Conservation (phyloP, 2,113 vertebrate genomes). For the Seriola quinqueradiata region DNA sequence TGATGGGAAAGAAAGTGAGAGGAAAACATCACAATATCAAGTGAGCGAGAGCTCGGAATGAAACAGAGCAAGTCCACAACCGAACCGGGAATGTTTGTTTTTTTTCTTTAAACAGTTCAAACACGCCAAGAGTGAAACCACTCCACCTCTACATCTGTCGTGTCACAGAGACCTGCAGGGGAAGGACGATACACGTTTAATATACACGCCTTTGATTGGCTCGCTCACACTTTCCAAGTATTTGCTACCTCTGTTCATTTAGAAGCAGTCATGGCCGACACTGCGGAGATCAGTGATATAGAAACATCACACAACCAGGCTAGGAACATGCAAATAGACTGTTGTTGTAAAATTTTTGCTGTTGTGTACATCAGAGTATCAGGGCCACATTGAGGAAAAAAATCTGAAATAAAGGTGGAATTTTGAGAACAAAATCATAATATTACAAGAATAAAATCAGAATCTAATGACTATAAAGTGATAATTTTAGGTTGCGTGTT, state of each 20-base stretch:
- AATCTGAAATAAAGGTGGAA: no score
- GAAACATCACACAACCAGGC: not conserved
- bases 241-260: conserved; percentile 11
- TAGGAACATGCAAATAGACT: not conserved
- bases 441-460: no score
- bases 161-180: conserved; percentile 25
- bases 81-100: conserved; percentile 40
- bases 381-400: no score
- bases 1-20: conserved; percentile 45
- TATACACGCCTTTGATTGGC: conserved; percentile 63
- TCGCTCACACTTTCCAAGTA: conserved; percentile 19
- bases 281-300: conserved; percentile 3
- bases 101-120: conserved; percentile 43
- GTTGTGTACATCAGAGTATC: no score
- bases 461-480: no score
- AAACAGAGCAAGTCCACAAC: conserved; percentile 33
- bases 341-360: no score
- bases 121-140: conserved; percentile 65
- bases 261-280: conserved; percentile 12
- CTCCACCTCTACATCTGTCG: conserved; percentile 35
- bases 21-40: conserved; percentile 73
- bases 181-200: conserved; percentile 37
- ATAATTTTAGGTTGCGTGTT: no score
- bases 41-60: conserved; percentile 35
- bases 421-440: no score